Percentiles rank a stretch among this genome's conserved stretches.
phyloP scores from a whole-genome alignment of 92 coral and sea anemone genomes.

The Actinostola sp. region DNA sequence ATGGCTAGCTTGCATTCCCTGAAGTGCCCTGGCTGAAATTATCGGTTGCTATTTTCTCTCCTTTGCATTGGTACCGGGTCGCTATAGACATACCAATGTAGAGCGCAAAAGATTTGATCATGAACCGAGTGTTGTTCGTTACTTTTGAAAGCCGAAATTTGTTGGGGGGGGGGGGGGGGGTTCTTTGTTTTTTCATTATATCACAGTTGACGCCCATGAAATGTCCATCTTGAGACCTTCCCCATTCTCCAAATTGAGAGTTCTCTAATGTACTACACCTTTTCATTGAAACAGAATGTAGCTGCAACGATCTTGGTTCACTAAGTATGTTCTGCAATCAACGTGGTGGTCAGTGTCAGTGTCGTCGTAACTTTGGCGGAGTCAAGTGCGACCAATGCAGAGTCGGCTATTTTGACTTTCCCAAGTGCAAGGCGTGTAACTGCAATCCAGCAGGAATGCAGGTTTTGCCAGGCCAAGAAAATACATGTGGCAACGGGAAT shows the following conservation, averaged over 20 bases:
- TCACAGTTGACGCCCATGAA: no score
- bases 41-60: no score
- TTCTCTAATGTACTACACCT: neutral
- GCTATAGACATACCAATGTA: no score
- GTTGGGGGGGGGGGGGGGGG: no score
- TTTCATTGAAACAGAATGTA: conserved; percentile 63
- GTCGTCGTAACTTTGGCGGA: conserved; percentile 83
- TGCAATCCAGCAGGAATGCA: conserved; percentile 91
- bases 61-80: no score
- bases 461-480: conserved; percentile 62
- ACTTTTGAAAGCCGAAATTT: no score
- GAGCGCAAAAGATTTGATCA: no score
- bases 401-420: conserved; percentile 87
- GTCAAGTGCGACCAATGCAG: conserved; percentile 83
- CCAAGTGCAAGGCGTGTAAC: conserved; percentile 84
- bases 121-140: no score
- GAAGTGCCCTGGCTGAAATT: no score
- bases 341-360: conserved; percentile 91
- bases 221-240: neutral
- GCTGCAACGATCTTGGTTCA: conserved; percentile 79
- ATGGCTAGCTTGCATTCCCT: no score
- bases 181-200: no score
- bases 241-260: no score
- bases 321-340: conserved; percentile 85
- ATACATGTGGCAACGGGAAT: conserved; percentile 56